Conservation (phyloP, 2,888 invertebrate genomes). For the Nephrotoma guestfalica region DNA sequence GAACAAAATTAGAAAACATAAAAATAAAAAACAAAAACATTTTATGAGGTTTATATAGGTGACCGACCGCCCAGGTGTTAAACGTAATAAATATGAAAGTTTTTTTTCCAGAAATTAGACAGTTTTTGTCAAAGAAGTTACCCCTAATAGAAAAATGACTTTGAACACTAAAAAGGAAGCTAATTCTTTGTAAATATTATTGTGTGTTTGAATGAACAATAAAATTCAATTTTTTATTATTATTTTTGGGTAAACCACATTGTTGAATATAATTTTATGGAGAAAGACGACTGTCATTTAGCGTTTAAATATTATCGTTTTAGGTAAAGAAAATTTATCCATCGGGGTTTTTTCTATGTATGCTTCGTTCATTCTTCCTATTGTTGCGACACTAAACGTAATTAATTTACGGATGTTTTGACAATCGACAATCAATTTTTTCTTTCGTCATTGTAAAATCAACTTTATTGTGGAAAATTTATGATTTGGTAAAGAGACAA, state of each 20-base stretch:
- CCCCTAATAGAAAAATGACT: not conserved
- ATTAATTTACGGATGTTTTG: not conserved
- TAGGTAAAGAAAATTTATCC: not conserved
- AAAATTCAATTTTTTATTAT: not conserved
- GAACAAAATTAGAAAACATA: not conserved
- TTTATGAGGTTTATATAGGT: not conserved
- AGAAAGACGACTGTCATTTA: not conserved
- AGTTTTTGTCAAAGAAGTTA: not conserved
- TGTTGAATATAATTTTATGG: not conserved
- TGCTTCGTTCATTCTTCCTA: not conserved
- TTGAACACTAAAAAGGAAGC: not conserved
- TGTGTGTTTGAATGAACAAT: not conserved
- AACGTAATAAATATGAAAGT: not conserved
- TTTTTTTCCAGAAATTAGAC: not conserved
- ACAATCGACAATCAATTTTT: not conserved
- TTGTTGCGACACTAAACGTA: not conserved
- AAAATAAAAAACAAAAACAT: not conserved
- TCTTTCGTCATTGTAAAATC: not conserved
- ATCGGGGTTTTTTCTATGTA: not conserved
- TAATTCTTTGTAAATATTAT: not conserved
- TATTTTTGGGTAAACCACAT: not conserved
- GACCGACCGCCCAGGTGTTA: constrained; percentile 3
- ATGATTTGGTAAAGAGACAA: not conserved
- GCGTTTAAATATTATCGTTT: not conserved
- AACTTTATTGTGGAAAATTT: not conserved